phyloP scores from a whole-genome alignment of 1,140 invertebrate species.

The Kradibia gibbosae region DNA sequence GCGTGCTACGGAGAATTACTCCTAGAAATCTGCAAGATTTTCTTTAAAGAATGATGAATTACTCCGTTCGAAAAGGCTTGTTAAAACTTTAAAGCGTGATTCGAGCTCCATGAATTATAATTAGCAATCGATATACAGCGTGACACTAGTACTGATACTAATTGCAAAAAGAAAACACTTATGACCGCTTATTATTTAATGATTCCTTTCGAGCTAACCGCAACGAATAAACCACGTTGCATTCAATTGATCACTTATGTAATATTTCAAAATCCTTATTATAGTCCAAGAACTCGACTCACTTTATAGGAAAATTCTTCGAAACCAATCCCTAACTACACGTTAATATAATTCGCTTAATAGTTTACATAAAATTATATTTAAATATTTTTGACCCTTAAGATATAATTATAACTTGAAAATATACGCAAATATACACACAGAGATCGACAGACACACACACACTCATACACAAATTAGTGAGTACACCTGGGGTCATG shows the following conservation, averaged over 20 bases:
- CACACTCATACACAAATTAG: background rate
- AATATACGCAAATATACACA: background rate
- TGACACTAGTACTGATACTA: too few relatives aligned
- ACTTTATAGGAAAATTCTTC: background rate
- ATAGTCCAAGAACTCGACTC: too few relatives aligned
- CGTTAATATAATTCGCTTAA: background rate
- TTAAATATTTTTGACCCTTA: background rate
- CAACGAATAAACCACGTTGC: too few relatives aligned
- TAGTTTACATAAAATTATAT: background rate
- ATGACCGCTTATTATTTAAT: too few relatives aligned
- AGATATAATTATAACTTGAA: background rate
- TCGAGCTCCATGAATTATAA: slow-evolving; percentile 3
- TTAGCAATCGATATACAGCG: background rate
- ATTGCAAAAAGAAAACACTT: too few relatives aligned
- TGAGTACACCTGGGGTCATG: too few relatives aligned
- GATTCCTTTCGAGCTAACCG: too few relatives aligned
- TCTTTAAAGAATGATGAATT: slow-evolving; percentile 6
- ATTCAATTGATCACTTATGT: too few relatives aligned
- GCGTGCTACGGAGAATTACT: background rate
- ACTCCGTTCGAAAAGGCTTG: slow-evolving; percentile 14
- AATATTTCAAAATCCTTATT: too few relatives aligned
- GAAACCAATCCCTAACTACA: background rate
- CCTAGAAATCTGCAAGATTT: slow-evolving; percentile 11
- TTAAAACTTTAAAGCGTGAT: slow-evolving; percentile 30
- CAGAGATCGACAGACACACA: background rate